Evolutionary conservation across 2,888 invertebrate genomes (phyloP), one percentile per base, ranked within the genome.

Genomic region (Nomada hirtipes): DNA sequence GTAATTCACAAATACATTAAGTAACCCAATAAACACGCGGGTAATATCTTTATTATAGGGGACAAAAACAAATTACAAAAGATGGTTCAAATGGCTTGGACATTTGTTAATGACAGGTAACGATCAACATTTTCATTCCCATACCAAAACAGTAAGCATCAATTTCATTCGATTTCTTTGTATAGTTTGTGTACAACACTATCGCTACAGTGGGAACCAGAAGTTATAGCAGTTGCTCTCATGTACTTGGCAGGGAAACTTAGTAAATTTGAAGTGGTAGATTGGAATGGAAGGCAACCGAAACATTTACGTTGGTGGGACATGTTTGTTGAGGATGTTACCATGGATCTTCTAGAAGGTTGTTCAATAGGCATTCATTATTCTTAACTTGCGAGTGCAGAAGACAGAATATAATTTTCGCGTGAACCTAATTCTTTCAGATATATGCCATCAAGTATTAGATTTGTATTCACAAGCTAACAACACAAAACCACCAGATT

Each of bases 1-100:
- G 10, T 55, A 47, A 47, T 26, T 69, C 18, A 13, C 20, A 65
- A 60, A 23, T 20, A n/a, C 3, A 42, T 9, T 18, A 2, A 55
- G 44, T 29, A 61, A 63, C 59, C 50, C 23, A 61, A 13, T 61
- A 42, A 50, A 50, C 20, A 7, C 0, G 29, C 53, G 0, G 64
- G 18, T 60, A 11, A 18, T 44, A 18, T 36, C 36, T 36, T 36
- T 60, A 44, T 90, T 91, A 4, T 86, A 95, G 96, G 98, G 47
- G 99, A 99, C 92, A 98, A 98, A 93, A 95, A 96, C n/a, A 98
- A 98, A 93, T 94, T 98, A 68, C 97, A 98, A 91, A 98, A 98
- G 94, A 98, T 99, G 97, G 98, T 99, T 0, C 99, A 99, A 94
- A 99, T 99, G 98, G 99, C 99, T 0, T 99, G 99, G 99, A 99